phyloP scores from a whole-genome alignment of 2,113 vertebrate genomes.

The Brachyhypopomus occidentalis region DNA sequence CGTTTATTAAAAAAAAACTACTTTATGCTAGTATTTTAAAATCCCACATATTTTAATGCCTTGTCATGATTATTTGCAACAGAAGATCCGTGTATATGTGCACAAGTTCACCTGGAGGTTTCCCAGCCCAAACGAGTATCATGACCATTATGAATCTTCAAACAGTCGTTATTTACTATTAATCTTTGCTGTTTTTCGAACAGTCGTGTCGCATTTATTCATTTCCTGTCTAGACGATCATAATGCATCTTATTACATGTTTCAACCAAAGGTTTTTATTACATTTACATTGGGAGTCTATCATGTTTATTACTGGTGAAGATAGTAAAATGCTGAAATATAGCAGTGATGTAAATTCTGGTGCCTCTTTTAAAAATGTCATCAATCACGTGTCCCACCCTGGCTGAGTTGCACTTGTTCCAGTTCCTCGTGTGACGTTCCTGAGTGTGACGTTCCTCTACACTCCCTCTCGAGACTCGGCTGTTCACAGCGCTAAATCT shows the following conservation, averaged over 20 bases:
- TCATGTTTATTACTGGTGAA: conserved; percentile 19
- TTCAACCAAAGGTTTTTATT: not conserved
- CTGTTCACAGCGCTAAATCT: not conserved
- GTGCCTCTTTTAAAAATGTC: conserved; percentile 7
- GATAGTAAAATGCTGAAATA: conserved; percentile 18
- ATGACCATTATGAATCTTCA: not conserved
- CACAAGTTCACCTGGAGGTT: not conserved
- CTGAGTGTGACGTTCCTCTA: conserved; percentile 7
- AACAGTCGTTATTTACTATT: conserved; percentile 23
- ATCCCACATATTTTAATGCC: not conserved
- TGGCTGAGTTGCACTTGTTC: conserved; percentile 6
- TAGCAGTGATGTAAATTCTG: not conserved
- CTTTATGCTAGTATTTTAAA: too few species aligned
- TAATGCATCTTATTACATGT: conserved; percentile 16
- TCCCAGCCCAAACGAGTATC: not conserved
- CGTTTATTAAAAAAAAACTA: too few species aligned
- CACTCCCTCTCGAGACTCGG: conserved; percentile 3
- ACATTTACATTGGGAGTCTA: not conserved
- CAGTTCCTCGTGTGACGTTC: not conserved
- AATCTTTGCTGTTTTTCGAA: conserved; percentile 28
- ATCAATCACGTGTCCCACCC: not conserved
- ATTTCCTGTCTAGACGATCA: conserved; percentile 49
- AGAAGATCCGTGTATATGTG: not conserved
- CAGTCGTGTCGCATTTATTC: not conserved
- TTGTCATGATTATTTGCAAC: not conserved